These are phyloP conservation scores for Xanthostigma xanthostigma DNA, from an alignment of 2,888 invertebrate genomes.

Conservation along the genomic window DNA sequence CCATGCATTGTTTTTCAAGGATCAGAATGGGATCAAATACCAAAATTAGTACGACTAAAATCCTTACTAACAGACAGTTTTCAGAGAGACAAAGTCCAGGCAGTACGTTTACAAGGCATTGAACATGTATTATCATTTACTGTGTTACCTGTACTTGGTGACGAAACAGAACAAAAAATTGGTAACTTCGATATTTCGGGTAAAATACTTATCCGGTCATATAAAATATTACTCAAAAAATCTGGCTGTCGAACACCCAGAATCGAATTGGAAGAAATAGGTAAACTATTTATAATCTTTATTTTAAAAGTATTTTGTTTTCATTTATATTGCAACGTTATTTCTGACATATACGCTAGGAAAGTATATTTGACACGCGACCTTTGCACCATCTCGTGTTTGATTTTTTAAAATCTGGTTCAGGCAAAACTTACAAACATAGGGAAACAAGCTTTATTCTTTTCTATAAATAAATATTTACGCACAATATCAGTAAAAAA, in stretches of 20 bases:
- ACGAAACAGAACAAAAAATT: too few relatives aligned
- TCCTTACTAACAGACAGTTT: conserved; percentile 88
- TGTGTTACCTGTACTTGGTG: conserved; percentile 37
- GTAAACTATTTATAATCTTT: conserved; percentile 23
- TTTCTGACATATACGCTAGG: too few relatives aligned
- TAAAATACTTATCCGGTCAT: conserved; percentile 61
- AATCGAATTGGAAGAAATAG: conserved; percentile 85
- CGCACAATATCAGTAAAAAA: too few relatives aligned
- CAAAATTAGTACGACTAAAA: conserved; percentile 69
- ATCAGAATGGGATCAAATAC: conserved; percentile 70
- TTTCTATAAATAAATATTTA: too few relatives aligned
- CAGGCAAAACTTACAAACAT: too few relatives aligned
- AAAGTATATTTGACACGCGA: too few relatives aligned
- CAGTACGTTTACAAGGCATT: conserved; percentile 78
- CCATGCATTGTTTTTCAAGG: conserved; percentile 88
- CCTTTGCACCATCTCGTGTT: too few relatives aligned
- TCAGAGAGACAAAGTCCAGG: conserved; percentile 64
- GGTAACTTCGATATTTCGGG: conserved; percentile 24
- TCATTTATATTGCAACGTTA: neutral
- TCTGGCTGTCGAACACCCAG: conserved; percentile 79
- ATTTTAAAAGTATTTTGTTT: conserved; percentile 4
- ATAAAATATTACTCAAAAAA: conserved; percentile 74
- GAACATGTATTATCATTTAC: conserved; percentile 90
- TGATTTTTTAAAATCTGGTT: too few relatives aligned
- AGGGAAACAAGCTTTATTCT: too few relatives aligned